These are phyloP conservation scores for Sapayoa aenigma DNA, from an alignment of 2,113 vertebrate genomes.

Conservation along the genomic window DNA sequence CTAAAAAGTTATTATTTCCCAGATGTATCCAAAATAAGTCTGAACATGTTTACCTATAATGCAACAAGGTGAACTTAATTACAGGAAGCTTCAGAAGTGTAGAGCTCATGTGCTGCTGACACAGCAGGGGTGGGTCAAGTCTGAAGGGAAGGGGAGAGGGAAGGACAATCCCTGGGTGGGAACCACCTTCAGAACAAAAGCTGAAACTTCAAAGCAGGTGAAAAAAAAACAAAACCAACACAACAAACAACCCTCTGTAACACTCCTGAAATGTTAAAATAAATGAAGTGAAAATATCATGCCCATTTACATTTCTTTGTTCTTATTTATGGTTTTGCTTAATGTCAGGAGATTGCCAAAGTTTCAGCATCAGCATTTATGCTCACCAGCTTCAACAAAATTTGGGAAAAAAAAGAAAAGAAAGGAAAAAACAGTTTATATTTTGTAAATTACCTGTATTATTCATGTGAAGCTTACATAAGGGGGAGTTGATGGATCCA, in stretches of 20 bases:
- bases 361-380: conserved; percentile 41
- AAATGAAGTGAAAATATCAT: conserved; percentile 37
- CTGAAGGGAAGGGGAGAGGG: neutral
- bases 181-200: conserved; percentile 31
- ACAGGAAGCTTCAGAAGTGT: conserved; percentile 35
- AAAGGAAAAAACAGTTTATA: neutral
- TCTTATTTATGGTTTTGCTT: conserved; percentile 25
- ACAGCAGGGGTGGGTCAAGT: neutral
- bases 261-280: conserved; percentile 31
- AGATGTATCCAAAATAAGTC: conserved; percentile 41
- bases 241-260: neutral
- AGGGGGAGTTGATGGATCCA: neutral
- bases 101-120: conserved; percentile 40
- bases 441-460: neutral
- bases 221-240: neutral
- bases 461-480: neutral
- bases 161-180: conserved; percentile 37
- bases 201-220: conserved; percentile 39
- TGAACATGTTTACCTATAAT: conserved; percentile 39
- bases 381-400: neutral
- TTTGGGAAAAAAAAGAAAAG: neutral
- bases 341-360: conserved; percentile 58
- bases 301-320: conserved; percentile 67
- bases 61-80: conserved; percentile 56
- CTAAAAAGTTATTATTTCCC: conserved; percentile 51